A percentile compares a stretch with the other conserved stretches of the same genome.
These are phyloP conservation scores for Meloidogyne exigua DNA, from an alignment of 1,140 invertebrate genomes.

Conservation along the genomic window DNA sequence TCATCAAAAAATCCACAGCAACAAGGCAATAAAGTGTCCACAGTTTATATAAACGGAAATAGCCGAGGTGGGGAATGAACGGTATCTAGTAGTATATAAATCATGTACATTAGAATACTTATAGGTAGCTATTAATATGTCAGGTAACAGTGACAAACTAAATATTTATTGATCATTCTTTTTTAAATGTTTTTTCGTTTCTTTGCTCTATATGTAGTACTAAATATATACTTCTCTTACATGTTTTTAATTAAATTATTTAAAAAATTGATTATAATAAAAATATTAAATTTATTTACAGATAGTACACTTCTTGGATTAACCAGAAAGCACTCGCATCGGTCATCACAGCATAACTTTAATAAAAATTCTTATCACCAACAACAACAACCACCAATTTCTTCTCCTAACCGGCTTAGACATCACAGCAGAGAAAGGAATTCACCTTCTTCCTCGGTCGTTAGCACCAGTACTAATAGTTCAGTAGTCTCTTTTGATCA, in stretches of 20 bases:
- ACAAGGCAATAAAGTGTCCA: not conserved
- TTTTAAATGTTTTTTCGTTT: too few species aligned
- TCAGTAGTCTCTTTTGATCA: slow-evolving; percentile 26
- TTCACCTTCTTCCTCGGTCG: slow-evolving; percentile 18
- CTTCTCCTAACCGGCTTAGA: not conserved
- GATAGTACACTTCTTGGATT: not conserved
- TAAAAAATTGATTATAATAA: not conserved
- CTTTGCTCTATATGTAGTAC: too few species aligned
- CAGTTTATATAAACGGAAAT: not conserved
- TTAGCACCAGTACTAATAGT: slow-evolving; percentile 27
- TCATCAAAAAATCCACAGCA: not conserved
- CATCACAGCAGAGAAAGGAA: slow-evolving; percentile 13
- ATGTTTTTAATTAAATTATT: too few species aligned
- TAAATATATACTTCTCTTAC: too few species aligned
- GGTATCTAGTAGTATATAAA: not conserved
- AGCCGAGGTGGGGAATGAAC: slow-evolving; percentile 4
- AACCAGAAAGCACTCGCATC: not conserved
- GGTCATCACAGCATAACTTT: slow-evolving; percentile 10
- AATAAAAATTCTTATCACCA: slow-evolving; percentile 5
- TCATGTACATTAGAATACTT: not conserved
- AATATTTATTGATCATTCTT: too few species aligned
- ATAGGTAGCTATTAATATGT: not conserved
- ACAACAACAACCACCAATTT: not conserved
- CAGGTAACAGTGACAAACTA: too few species aligned
- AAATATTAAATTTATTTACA: not conserved